A percentile compares a stretch with the other conserved stretches of the same genome.
Evolutionary conservation across 2,113 vertebrate genomes (phyloP).

Genomic region (Strigops habroptila): DNA sequence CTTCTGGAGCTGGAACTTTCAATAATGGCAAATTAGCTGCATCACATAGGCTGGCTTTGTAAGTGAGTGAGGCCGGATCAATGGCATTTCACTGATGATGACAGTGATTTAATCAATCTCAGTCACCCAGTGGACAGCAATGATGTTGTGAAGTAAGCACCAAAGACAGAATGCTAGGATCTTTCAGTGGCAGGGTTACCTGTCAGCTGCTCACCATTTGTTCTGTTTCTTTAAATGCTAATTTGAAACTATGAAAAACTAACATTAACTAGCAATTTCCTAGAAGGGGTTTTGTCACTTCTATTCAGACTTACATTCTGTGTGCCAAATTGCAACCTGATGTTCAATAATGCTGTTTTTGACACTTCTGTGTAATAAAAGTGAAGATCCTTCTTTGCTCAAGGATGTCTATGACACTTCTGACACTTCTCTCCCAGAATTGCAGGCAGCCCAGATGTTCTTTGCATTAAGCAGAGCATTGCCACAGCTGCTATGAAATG

Average conservation of each 20-base stretch:
- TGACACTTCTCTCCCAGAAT: constrained; percentile 42
- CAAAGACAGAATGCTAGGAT: not conserved
- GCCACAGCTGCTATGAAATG: constrained; percentile 38
- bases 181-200: constrained; percentile 14
- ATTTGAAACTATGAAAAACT: constrained; percentile 53
- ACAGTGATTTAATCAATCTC: constrained; percentile 18
- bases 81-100: not conserved
- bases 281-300: constrained; percentile 46
- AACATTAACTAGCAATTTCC: constrained; percentile 40
- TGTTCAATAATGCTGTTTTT: constrained; percentile 52
- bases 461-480: constrained; percentile 16
- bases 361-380: constrained; percentile 53
- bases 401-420: constrained; percentile 64
- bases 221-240: constrained; percentile 51
- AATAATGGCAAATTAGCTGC: constrained; percentile 23
- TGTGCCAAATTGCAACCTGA: constrained; percentile 43
- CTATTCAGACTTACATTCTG: constrained; percentile 52
- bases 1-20: constrained; percentile 33
- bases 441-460: constrained; percentile 62
- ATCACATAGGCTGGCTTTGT: not conserved
- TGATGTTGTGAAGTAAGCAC: not conserved
- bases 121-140: not conserved
- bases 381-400: constrained; percentile 50
- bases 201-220: not conserved
- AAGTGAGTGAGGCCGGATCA: constrained; percentile 7